Evolutionary conservation across 2,113 vertebrate species (phyloP).

Genomic region (Lamprotornis superbus): DNA sequence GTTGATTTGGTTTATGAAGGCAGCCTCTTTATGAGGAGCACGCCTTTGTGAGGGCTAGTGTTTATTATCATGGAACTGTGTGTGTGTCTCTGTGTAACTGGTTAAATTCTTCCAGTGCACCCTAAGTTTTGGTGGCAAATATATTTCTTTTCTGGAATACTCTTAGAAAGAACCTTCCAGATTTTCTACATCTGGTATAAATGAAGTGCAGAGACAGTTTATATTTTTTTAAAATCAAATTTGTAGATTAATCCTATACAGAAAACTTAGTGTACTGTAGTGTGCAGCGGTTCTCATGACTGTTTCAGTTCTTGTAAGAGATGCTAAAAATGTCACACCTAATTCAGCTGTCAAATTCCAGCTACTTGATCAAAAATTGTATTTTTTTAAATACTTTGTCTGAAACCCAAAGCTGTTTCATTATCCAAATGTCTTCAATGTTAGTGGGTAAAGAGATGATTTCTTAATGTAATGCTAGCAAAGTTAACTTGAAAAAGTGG

Average conservation of each 20-base stretch:
- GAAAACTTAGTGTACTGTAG: not conserved
- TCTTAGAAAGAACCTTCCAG: not conserved
- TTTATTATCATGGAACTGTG: not conserved
- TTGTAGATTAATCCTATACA: not conserved
- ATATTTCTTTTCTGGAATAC: not conserved
- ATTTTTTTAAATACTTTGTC: not conserved
- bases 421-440: not conserved
- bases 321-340: not conserved
- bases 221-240: not conserved
- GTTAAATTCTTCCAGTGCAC: not conserved
- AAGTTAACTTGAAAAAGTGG: not conserved
- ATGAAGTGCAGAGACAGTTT: not conserved
- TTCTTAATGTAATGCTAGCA: not conserved
- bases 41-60: not conserved
- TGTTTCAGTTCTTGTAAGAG: not conserved
- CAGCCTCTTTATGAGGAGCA: not conserved
- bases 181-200: not conserved
- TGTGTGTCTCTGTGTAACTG: not conserved
- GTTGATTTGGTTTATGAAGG: not conserved
- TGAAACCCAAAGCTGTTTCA: not conserved
- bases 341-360: constrained; percentile 23
- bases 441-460: not conserved
- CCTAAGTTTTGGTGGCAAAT: not conserved
- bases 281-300: not conserved
- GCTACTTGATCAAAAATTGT: constrained; percentile 13